These are phyloP conservation scores for Sandelia bainsii DNA, from an alignment of 2,797 vertebrate species.

Conservation along the genomic window DNA sequence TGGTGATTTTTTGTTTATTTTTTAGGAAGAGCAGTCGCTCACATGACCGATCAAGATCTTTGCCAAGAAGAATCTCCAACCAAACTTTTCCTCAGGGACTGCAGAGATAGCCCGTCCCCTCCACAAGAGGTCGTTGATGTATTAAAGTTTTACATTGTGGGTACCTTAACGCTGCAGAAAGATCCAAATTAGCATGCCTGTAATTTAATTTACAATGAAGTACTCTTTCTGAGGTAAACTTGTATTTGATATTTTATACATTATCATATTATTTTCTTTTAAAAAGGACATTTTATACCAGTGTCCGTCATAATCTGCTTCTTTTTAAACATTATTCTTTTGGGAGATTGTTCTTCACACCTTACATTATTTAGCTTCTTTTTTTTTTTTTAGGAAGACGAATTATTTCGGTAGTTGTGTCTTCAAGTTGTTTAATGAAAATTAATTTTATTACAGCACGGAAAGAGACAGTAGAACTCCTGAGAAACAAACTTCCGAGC, in stretches of 20 bases:
- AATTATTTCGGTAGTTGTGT: background rate
- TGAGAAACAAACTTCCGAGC: background rate
- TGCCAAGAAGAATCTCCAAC: slow-evolving; percentile 3
- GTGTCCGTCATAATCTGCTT: background rate
- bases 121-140: slow-evolving; percentile 87
- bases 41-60: background rate
- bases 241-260: background rate
- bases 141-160: slow-evolving; percentile 67
- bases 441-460: background rate
- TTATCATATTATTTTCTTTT: background rate
- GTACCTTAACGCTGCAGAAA: slow-evolving; percentile 6
- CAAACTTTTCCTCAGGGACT: slow-evolving; percentile 28
- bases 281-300: background rate
- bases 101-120: slow-evolving; percentile 52
- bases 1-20: background rate
- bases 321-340: no score
- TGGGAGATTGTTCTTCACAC: no score
- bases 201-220: background rate
- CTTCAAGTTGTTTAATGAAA: background rate
- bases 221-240: background rate
- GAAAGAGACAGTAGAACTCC: slow-evolving; percentile 5
- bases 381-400: no score
- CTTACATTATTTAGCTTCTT: no score
- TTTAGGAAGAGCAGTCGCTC: background rate
- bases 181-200: background rate